These are phyloP conservation scores for Erebia epiphron DNA, from an alignment of 2,888 invertebrate genomes.

Conservation along the genomic window DNA sequence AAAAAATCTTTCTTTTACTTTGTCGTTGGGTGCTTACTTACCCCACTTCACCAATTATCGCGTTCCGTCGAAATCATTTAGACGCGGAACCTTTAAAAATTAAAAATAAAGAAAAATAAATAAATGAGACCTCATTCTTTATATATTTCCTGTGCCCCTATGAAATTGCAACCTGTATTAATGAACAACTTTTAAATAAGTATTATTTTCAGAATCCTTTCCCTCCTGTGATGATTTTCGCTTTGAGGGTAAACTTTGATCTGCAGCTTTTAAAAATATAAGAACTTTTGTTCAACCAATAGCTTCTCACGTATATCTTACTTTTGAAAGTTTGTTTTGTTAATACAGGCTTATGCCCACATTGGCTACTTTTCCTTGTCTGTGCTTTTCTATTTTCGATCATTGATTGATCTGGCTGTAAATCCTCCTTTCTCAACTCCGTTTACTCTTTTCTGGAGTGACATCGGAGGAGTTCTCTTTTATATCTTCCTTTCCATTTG, in stretches of 20 bases:
- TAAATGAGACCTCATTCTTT: conserved; percentile 10
- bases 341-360: background rate
- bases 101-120: background rate
- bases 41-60: background rate
- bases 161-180: background rate
- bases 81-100: background rate
- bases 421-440: background rate
- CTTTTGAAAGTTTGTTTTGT: conserved; percentile 4
- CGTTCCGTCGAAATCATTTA: background rate
- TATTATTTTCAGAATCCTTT: background rate
- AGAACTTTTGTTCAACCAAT: too few species aligned
- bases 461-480: background rate
- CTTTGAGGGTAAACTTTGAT: too few species aligned
- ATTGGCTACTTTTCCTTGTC: background rate
- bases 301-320: too few species aligned
- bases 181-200: background rate
- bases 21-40: background rate
- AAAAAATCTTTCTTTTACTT: background rate
- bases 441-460: background rate
- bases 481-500: background rate
- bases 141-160: background rate
- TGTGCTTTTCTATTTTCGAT: background rate
- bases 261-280: too few species aligned
- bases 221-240: background rate
- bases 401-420: background rate